Base-by-base conservation (phyloP, 64 coral and sea anemone genomes). In the Pocillopora damicornis region DNA sequence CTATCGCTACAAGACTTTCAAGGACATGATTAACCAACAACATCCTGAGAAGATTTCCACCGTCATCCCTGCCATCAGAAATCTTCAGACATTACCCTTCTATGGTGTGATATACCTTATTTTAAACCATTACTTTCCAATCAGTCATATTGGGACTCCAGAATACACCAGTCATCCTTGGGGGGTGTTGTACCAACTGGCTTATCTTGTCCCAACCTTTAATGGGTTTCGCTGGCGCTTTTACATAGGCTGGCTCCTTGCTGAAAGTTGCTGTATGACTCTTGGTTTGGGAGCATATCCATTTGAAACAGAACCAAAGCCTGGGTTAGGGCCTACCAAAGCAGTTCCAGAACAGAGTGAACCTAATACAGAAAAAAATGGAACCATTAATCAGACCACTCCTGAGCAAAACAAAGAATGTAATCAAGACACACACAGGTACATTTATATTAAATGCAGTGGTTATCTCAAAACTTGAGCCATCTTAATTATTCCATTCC, bases 201-300 rank as follows among this genome's bases (percentile, higher is more conserved):
- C 74, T 5, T 99, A 99, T 62, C 93, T 99, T 73, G 83, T 95
- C 58, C 97, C 97, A 59, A 77, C 93, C 60, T 99, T 99, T 79
- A 88, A 86, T 75, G 93, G 93, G 74, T 99, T 99, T 86, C 83
- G 93, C 18, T 99, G 90, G 90, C 88, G 97, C 37, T 99, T 99
- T 77, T 99, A 99, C 81, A 73, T 99, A 76, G 97, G 97, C 1
- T 99, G 97, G 97, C n/a, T 95, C 58, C 88, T 99, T 36, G 97
- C 97, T 18, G 97, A 99, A 76, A 88, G 90, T 59, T 93, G 90
- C 62, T 95, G 93, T 77, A 95, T 99, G 36, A 92, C 82, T 8
- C 37, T 99, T 75, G 97, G 93, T 23, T 74, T 99, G 35, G 97
- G 97, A 11, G 97, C 97, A 0, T 99, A 99, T 88, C 93, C 93